Percentiles rank a stretch among this genome's conserved stretches.
Evolutionary conservation across 2,113 vertebrate genomes (phyloP).

Genomic region (Vidua chalybeata): DNA sequence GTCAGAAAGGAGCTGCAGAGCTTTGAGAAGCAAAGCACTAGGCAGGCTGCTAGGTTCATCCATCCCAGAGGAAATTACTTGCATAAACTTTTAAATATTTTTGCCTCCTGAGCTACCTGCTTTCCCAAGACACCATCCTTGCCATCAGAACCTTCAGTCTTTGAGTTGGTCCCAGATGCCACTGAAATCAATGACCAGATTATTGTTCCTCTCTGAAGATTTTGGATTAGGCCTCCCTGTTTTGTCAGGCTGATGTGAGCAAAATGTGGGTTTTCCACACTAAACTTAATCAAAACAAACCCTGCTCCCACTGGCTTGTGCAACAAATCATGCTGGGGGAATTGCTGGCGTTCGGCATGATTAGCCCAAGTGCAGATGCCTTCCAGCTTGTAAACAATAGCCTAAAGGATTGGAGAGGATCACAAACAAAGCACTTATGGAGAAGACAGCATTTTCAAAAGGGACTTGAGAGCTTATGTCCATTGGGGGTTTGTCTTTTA

Average conservation of each 20-base stretch:
- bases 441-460: slow-evolving; percentile 50
- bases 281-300: slow-evolving; percentile 53
- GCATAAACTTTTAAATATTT: background rate
- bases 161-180: background rate
- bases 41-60: background rate
- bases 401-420: slow-evolving; percentile 63
- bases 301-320: slow-evolving; percentile 30
- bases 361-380: slow-evolving; percentile 50
- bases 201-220: background rate
- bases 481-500: slow-evolving; percentile 60
- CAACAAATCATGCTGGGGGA: slow-evolving; percentile 59
- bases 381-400: slow-evolving; percentile 63
- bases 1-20: background rate
- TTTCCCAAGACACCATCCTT: background rate
- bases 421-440: slow-evolving; percentile 64
- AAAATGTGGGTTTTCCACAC: slow-evolving; percentile 2
- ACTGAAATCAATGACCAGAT: background rate
- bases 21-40: background rate
- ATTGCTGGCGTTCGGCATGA: slow-evolving; percentile 51
- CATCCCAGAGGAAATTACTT: background rate
- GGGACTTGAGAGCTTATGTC: slow-evolving; percentile 47
- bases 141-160: background rate
- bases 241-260: background rate
- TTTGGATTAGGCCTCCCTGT: background rate
- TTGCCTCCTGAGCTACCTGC: background rate